A percentile compares a stretch with the other conserved stretches of the same genome.
phyloP scores from a whole-genome alignment of 2,797 vertebrate species.

The Sphenopsis melanotis region DNA sequence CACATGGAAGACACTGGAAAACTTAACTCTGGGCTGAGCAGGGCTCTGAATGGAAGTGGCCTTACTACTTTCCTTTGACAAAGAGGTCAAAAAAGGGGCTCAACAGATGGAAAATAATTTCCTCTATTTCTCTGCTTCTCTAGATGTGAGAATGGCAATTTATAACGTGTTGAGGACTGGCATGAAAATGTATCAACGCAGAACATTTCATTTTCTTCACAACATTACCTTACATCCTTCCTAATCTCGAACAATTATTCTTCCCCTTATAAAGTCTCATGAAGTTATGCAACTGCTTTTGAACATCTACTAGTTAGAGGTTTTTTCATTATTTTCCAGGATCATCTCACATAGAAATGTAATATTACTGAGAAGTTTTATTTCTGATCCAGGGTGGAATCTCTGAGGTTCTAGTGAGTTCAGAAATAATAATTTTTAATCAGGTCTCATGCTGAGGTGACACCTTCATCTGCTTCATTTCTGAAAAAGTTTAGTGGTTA shows the following conservation, averaged over 20 bases:
- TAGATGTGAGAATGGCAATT: neutral
- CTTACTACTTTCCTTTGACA: neutral
- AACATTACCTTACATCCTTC: neutral
- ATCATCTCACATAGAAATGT: neutral
- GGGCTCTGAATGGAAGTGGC: neutral
- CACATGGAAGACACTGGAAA: neutral
- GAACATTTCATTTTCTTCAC: neutral
- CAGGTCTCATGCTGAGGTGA: neutral
- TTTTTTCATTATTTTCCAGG: neutral
- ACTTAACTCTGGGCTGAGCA: rapidly evolving
- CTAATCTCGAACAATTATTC: neutral
- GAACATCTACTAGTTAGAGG: neutral
- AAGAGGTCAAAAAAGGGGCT: neutral
- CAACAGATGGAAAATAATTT: neutral
- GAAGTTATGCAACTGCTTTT: neutral
- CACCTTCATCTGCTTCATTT: neutral
- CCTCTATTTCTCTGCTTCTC: neutral
- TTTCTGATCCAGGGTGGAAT: neutral
- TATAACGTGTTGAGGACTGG: neutral
- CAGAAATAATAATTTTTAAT: neutral
- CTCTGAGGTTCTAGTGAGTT: neutral
- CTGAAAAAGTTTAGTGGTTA: neutral
- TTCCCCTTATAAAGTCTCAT: neutral
- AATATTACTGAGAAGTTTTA: neutral
- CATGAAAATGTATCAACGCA: neutral